Evolutionary conservation across 53 echinoderm and acorn worm species (phyloP).

Genomic region (Luidia sarsii): DNA sequence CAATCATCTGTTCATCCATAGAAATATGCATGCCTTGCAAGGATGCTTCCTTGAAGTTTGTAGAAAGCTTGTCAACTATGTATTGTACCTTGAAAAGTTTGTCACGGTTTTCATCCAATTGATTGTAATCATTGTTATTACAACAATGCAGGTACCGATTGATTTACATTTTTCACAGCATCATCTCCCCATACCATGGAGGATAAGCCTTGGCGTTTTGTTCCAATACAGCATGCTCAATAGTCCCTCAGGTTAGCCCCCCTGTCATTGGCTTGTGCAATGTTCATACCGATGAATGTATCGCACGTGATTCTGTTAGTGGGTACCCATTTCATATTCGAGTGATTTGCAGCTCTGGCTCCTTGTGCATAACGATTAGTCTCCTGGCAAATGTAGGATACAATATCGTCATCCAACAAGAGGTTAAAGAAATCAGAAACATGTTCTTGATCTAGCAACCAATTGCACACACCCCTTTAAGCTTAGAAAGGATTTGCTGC

Average conservation of each 20-base stretch:
- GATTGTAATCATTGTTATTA: constrained; percentile 3
- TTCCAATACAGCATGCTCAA: no score
- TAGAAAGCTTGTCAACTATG: background rate
- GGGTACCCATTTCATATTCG: constrained; percentile 16
- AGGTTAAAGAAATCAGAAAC: background rate
- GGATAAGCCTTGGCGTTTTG: background rate
- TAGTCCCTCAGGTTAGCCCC: constrained; percentile 18
- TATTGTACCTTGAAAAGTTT: constrained; percentile 28
- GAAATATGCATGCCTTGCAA: constrained; percentile 10
- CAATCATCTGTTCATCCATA: constrained; percentile 1
- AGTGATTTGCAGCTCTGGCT: constrained; percentile 29
- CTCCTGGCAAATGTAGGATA: constrained; percentile 18
- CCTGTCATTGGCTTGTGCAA: constrained; percentile 22
- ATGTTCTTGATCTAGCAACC: background rate
- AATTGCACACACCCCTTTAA: constrained; percentile 18
- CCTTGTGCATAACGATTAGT: constrained; percentile 26
- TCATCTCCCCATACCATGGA: constrained; percentile 28
- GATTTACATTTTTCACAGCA: constrained; percentile 26
- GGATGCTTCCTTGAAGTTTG: no score
- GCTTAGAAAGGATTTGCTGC: constrained; percentile 6
- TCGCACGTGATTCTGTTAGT: constrained; percentile 5
- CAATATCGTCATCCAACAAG: no score
- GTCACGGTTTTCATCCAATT: background rate
- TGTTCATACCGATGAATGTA: constrained; percentile 26
- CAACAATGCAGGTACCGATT: constrained; percentile 33